Evolutionary conservation across 2,113 vertebrate genomes (phyloP), one percentile per base, ranked within the genome.

Genomic region (Melanerpes aurifrons): DNA sequence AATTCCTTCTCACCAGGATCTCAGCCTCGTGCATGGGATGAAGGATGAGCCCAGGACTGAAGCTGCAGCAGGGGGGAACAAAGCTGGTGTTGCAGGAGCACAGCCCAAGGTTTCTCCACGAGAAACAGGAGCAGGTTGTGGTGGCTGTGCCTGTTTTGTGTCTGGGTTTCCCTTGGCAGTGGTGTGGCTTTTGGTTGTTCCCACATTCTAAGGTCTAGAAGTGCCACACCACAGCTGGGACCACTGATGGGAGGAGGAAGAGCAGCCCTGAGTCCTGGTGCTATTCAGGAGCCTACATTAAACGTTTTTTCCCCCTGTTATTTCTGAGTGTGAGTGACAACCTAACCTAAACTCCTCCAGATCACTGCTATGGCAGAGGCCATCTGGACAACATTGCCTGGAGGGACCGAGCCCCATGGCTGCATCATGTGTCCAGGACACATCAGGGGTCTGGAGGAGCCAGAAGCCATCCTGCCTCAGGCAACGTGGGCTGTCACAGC

Each of bases 21-120:
- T 62, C 61, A 15, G 74, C 68, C 0, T 0, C 69, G 9, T 0
- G 0, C 47, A 5, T 0, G 5, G 59, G 43, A n/a, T 15, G 53
- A 37, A 24, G 61, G 67, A 56, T 2, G 47, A 78, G 64, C 40
- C 48, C 87, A 15, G 58, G 53, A 22, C 3, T 2, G 3, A 29
- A 78, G 43, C 57, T 2, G 28, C 43, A n/a, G 66, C 5, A 1
- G 2, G 35, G n/a, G 35, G 59, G 37, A 59, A 63, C 6, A 6
- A 15, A 50, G 67, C 32, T 0, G 6, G 47, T 29, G 40, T 74
- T 63, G 58, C 2, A 5, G 56, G 15, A 59, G 8, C 32, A 16
- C 53, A 9, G 1, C 10, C 21, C 15, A 2, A 72, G 74, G 4
- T 18, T 31, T 68, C 78, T 79, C 32, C 15, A 8, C 6, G 8